Percentiles rank a stretch among this genome's conserved stretches.
phyloP scores from a whole-genome alignment of 2,888 invertebrate genomes.

The Latheticus oryzae region DNA sequence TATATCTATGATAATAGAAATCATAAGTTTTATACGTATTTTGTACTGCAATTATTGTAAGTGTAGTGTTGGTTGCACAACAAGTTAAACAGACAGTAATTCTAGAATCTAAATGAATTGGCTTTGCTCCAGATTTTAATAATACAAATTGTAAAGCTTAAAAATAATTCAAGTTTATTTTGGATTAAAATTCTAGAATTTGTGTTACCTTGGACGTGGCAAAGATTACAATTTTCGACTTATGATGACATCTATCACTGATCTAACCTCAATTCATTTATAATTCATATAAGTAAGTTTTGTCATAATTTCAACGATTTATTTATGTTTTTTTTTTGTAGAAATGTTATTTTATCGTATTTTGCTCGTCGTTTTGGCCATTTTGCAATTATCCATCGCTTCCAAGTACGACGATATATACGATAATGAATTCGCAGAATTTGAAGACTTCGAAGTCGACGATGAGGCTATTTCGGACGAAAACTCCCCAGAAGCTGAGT shows the following conservation, averaged over 20 bases:
- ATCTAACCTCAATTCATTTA: conserved; percentile 11
- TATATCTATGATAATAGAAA: too few species aligned
- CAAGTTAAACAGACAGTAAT: too few species aligned
- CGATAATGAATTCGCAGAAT: conserved; percentile 96
- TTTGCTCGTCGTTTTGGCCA: conserved; percentile 3
- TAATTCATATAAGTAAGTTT: conserved; percentile 9
- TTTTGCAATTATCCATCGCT: conserved; percentile 2
- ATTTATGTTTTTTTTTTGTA: conserved; percentile 4
- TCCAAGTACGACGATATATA: conserved; percentile 67
- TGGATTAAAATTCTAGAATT: conserved; percentile 15
- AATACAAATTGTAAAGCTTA: too few species aligned
- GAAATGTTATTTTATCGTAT: conserved; percentile 24
- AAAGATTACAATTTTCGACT: conserved; percentile 3
- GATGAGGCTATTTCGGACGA: conserved; percentile 45
- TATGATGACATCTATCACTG: conserved; percentile 8
- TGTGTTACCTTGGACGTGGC: conserved; percentile 5
- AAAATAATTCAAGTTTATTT: conserved; percentile 1
- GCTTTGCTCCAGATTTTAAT: too few species aligned
- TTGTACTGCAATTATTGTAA: too few species aligned
- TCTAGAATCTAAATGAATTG: too few species aligned
- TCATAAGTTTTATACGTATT: too few species aligned
- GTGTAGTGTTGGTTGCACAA: too few species aligned
- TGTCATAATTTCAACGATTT: neutral
- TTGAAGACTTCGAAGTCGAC: conserved; percentile 73
- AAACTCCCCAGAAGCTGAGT: conserved; percentile 29